These are phyloP conservation scores for Arctia plantaginis DNA, from an alignment of 2,888 invertebrate genomes.

Conservation along the genomic window DNA sequence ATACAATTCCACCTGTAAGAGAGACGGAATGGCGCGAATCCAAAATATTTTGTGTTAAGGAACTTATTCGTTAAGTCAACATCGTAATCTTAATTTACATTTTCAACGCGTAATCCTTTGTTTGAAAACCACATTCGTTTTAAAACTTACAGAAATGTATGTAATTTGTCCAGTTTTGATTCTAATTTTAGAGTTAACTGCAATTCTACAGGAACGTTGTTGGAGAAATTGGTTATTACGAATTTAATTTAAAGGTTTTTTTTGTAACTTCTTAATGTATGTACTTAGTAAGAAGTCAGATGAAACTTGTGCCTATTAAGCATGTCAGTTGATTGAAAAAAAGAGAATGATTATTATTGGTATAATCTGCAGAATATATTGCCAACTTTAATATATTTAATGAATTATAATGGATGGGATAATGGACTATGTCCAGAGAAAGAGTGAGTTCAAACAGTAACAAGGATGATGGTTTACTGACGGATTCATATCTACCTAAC, in stretches of 20 bases:
- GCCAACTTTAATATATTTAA: too few species aligned
- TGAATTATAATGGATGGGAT: too few species aligned
- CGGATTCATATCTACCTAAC: background rate
- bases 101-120: slow-evolving; percentile 21
- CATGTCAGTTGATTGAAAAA: too few species aligned
- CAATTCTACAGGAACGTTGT: background rate
- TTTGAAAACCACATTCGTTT: slow-evolving; percentile 33
- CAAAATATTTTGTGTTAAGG: slow-evolving; percentile 34
- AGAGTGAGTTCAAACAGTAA: background rate
- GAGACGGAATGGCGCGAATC: slow-evolving; percentile 23
- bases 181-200: background rate
- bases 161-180: background rate
- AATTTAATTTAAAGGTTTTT: background rate
- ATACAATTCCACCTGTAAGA: slow-evolving; percentile 53
- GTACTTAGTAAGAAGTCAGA: too few species aligned
- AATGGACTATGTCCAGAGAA: too few species aligned
- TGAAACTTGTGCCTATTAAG: too few species aligned
- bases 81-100: slow-evolving; percentile 37
- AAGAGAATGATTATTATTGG: too few species aligned
- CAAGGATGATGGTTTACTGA: too few species aligned
- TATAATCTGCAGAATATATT: too few species aligned
- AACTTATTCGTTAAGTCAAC: slow-evolving; percentile 44
- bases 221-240: background rate
- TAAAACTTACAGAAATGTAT: background rate
- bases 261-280: too few species aligned